Base-by-base conservation (phyloP, 2,888 invertebrate genomes). In the Scaptomyza parva region DNA sequence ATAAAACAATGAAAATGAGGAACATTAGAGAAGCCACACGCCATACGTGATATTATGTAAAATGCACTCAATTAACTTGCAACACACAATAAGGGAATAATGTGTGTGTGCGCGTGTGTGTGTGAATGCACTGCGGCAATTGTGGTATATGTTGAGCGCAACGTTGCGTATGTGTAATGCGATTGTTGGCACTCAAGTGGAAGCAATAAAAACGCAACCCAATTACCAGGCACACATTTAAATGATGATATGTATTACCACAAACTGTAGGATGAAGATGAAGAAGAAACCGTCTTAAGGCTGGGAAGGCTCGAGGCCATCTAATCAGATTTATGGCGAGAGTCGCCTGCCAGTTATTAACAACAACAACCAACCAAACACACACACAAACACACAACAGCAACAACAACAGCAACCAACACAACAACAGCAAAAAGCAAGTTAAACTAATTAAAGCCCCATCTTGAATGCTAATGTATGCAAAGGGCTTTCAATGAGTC, bases 381-480 rank as follows among this genome's bases (percentile, higher is more conserved):
- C n/a, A n/a, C n/a, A n/a, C n/a, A n/a, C n/a, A n/a, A n/a, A n/a
- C 35, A 57, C 17, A 37, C 37, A 39, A 30, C 24, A 22, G 33
- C 33, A 52, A 50, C 37, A 30, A 26, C 50, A 53, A 11, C 24
- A 24, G 26, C 30, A 28, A 12, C 33, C 28, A 28, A 8, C 9
- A 51, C 37, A 40, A 53, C 45, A 51, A 40, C 40, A 33, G 18
- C 26, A 57, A 63, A 26, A 61, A 55, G n/a, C 59, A 89, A 85
- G 87, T 65, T 80, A 84, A 89, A 86, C 88, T 85, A 88, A 88
- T 88, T 88, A 89, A 78, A 74, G 65, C 65, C 64, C 66, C 67
- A 71, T 78, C 81, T 81, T 85, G 74, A 77, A 73, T 78, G 88
- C 75, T 81, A 86, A 88, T 88, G 70, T 78, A 88, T 86, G 81